phyloP scores from a whole-genome alignment of 37 sponge, comb jelly and placozoan species.

The Dysidea cf. avara region DNA sequence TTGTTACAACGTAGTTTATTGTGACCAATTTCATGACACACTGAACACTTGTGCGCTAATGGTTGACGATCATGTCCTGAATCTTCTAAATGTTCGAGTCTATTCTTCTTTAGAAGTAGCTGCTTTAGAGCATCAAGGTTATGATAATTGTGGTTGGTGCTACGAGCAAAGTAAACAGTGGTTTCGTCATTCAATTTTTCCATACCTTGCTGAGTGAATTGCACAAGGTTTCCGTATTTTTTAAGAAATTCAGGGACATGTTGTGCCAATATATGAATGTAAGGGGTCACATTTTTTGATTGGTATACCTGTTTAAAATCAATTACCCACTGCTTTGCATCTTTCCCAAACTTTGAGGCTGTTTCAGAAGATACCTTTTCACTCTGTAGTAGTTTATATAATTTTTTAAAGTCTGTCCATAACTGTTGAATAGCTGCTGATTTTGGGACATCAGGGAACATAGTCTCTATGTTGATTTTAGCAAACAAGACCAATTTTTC shows the following conservation, averaged over 20 bases:
- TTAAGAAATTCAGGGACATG: neutral
- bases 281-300: neutral
- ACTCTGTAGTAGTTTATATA: neutral
- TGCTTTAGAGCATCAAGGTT: conserved; percentile 1
- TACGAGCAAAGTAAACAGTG: conserved; percentile 9
- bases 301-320: neutral
- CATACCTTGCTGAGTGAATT: conserved; percentile 29
- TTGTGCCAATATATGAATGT: neutral
- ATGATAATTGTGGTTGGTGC: conserved; percentile 2
- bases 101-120: conserved; percentile 12
- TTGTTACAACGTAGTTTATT: neutral
- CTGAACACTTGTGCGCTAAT: neutral
- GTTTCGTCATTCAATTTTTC: conserved; percentile 19
- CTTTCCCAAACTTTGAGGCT: too few species aligned
- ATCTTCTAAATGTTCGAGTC: conserved; percentile 8
- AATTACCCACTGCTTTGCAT: neutral
- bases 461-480: neutral
- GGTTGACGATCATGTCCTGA: neutral
- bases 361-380: neutral
- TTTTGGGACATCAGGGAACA: conserved; percentile 17
- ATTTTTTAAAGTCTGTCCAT: conserved; percentile 3
- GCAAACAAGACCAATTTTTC: conserved; percentile 11
- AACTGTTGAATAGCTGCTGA: neutral
- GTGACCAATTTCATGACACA: conserved; percentile 9
- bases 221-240: neutral